phyloP scores from a whole-genome alignment of 2,797 vertebrate genomes.

The Loris lydekkerianus region DNA sequence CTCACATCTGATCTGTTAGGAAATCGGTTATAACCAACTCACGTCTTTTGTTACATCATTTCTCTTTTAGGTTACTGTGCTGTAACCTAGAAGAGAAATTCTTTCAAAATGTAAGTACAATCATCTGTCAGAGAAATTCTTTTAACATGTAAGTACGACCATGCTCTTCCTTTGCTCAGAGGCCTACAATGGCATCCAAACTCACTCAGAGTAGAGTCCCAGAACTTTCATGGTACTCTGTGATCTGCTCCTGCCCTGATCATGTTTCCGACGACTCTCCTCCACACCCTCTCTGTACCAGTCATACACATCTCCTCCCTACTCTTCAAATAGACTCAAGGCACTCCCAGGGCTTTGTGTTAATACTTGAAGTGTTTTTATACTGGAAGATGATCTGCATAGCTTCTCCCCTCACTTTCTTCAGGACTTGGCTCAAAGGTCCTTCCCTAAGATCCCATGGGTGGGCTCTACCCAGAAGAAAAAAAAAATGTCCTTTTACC shows the following conservation, averaged over 20 bases:
- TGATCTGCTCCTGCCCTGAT: not conserved
- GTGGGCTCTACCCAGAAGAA: too few species aligned
- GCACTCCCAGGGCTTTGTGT: not conserved
- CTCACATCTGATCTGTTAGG: not conserved
- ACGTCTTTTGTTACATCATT: not conserved
- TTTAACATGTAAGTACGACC: not conserved
- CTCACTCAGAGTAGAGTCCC: not conserved
- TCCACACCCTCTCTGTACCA: not conserved
- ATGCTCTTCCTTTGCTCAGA: not conserved
- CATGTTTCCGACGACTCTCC: not conserved
- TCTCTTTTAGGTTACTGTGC: not conserved
- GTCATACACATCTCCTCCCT: not conserved
- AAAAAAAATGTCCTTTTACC: too few species aligned
- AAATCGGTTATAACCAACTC: not conserved
- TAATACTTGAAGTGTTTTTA: not conserved
- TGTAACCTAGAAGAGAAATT: not conserved
- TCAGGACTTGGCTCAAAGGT: not conserved
- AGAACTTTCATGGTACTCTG: not conserved
- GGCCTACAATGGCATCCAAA: not conserved
- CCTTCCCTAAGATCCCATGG: not conserved
- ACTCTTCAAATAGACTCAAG: not conserved
- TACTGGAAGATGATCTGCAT: not conserved
- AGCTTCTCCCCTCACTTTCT: not conserved
- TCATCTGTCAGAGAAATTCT: not conserved
- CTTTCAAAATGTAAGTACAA: slow-evolving; percentile 17